Base-by-base conservation (phyloP, 2,888 invertebrate species). In the Hyposoter didymator region DNA sequence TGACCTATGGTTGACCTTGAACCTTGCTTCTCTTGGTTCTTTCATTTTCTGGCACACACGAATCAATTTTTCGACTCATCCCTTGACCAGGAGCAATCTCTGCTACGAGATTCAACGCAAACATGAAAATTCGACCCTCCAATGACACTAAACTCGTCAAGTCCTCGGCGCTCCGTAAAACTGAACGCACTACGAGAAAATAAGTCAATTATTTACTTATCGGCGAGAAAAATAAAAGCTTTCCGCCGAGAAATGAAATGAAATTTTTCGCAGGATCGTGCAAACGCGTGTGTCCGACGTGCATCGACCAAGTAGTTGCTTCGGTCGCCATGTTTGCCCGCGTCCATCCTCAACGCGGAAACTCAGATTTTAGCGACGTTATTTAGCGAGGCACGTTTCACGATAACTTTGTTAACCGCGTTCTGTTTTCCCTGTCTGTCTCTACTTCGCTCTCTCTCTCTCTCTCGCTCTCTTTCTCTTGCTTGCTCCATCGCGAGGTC, bases 311-410 rank as follows among this genome's bases (percentile, higher is more conserved):
- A 67, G 66, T 39, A 7, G 32, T 32, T 10, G 3, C 55, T 14
- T 28, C 59, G 14, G 59, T 12, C 28, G 59, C 59, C 59, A 59
- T 59, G 59, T 14, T 59, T 14, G 28, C 6, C 28, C 28, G 28
- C 28, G 28, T 32, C 55, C 39, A 22, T 17, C 49, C 43, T 69
- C 32, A 45, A 64, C 17, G 66, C 17, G 66, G 75, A 82, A 74
- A 84, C 75, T 80, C 69, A 85, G 84, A 86, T 86, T 84, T 84
- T 81, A 73, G 86, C 78, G 78, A 86, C 83, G 82, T 84, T 91
- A 92, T 92, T 92, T 92, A 91, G 91, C 89, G 87, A 90, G 90
- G 90, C 90, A 90, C 91, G 92, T 91, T 91, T 90, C 89, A 91
- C 91, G 90, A 91, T 93, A 93, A 92, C 91, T 88, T 89, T 89